These are phyloP conservation scores for Urosaurus nigricauda DNA, from an alignment of 2,797 vertebrate genomes.

Conservation along the genomic window DNA sequence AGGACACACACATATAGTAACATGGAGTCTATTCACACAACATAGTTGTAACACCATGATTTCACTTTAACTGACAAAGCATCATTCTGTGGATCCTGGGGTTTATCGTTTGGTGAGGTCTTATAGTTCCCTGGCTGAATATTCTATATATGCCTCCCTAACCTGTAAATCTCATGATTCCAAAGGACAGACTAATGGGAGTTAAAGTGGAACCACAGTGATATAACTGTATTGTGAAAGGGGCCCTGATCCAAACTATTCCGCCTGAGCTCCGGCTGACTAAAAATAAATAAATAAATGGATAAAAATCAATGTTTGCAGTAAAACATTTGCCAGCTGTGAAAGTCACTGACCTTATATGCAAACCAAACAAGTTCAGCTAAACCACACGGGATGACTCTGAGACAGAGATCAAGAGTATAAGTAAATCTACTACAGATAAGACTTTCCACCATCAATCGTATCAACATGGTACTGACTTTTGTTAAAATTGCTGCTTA, in stretches of 20 bases:
- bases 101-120: no score
- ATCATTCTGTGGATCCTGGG: no score
- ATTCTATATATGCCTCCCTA: no score
- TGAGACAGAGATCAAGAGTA: background rate
- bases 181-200: no score
- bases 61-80: no score
- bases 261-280: background rate
- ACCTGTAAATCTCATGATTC: no score
- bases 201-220: no score
- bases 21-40: background rate
- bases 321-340: background rate
- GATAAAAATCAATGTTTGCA: background rate
- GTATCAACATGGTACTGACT: background rate
- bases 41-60: no score
- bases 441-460: background rate
- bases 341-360: background rate
- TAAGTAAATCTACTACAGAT: background rate
- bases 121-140: no score
- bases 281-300: background rate
- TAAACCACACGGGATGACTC: background rate
- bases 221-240: no score
- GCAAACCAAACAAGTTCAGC: background rate
- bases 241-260: background rate
- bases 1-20: background rate
- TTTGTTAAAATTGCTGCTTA: background rate